phyloP scores from a whole-genome alignment of 2,888 invertebrate species.

The Nasonia oneida region DNA sequence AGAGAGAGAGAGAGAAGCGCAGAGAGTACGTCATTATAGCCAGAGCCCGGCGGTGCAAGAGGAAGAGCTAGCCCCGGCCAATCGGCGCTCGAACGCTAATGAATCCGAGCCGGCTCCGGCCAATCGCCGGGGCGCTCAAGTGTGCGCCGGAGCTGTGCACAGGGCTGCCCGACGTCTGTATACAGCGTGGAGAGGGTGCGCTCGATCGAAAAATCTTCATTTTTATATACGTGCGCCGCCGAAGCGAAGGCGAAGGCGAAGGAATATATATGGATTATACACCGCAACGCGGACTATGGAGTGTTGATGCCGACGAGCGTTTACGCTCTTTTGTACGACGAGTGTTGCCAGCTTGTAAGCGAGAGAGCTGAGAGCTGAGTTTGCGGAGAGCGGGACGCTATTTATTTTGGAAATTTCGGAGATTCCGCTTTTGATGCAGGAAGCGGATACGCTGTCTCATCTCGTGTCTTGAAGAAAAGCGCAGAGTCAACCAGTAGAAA shows the following conservation, averaged over 20 bases:
- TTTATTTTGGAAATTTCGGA: too few relatives aligned
- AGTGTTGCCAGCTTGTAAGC: slow-evolving; percentile 49
- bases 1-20: slow-evolving; percentile 59
- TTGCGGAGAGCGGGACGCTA: too few relatives aligned
- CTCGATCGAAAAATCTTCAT: slow-evolving; percentile 53
- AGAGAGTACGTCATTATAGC: slow-evolving; percentile 67
- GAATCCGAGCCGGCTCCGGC: slow-evolving; percentile 60
- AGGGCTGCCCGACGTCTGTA: too few relatives aligned
- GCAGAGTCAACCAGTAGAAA: not conserved
- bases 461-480: too few relatives aligned
- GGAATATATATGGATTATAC: too few relatives aligned
- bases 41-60: slow-evolving; percentile 71
- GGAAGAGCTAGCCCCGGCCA: slow-evolving; percentile 67
- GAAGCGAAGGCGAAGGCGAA: not conserved
- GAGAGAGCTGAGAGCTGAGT: not conserved
- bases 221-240: slow-evolving; percentile 14
- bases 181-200: not conserved
- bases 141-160: not conserved
- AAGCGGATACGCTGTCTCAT: too few relatives aligned
- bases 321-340: slow-evolving; percentile 39
- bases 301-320: slow-evolving; percentile 40
- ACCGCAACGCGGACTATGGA: not conserved
- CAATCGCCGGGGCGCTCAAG: slow-evolving; percentile 66
- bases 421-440: too few relatives aligned
- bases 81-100: slow-evolving; percentile 58